A percentile compares a stretch with the other conserved stretches of the same genome.
Evolutionary conservation across 1,140 invertebrate genomes (phyloP).

Genomic region (Trialeurodes vaporariorum): DNA sequence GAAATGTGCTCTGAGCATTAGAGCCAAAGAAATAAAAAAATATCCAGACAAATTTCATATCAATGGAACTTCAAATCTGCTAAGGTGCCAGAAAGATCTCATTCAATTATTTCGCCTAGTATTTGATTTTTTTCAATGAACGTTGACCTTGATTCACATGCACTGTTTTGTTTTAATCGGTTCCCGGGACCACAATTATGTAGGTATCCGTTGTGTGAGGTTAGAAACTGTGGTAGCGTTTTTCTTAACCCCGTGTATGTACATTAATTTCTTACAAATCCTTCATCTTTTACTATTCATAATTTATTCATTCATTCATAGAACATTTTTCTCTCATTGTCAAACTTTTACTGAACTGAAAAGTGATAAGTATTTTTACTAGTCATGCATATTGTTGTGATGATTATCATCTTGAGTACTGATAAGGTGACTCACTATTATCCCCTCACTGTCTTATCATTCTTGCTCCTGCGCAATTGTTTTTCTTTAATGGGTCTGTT

Average conservation of each 20-base stretch:
- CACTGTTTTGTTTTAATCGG: not conserved
- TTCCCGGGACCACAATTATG: not conserved
- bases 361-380: not conserved
- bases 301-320: not conserved
- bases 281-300: not conserved
- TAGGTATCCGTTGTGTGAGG: not conserved
- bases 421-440: too few species aligned
- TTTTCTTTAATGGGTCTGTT: too few species aligned
- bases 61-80: not conserved
- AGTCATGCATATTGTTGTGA: not conserved
- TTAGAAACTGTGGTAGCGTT: too few species aligned
- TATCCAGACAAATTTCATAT: not conserved
- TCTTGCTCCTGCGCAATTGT: too few species aligned
- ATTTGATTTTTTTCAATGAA: not conserved
- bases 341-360: not conserved
- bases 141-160: too few species aligned
- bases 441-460: too few species aligned
- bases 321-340: not conserved
- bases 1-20: slow-evolving; percentile 51
- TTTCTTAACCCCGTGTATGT: too few species aligned
- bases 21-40: too few species aligned
- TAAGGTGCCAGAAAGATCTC: not conserved
- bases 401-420: too few species aligned
- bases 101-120: not conserved
- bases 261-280: not conserved